Conservation (phyloP, 2,113 vertebrate genomes). For the Alligator mississippiensis region DNA sequence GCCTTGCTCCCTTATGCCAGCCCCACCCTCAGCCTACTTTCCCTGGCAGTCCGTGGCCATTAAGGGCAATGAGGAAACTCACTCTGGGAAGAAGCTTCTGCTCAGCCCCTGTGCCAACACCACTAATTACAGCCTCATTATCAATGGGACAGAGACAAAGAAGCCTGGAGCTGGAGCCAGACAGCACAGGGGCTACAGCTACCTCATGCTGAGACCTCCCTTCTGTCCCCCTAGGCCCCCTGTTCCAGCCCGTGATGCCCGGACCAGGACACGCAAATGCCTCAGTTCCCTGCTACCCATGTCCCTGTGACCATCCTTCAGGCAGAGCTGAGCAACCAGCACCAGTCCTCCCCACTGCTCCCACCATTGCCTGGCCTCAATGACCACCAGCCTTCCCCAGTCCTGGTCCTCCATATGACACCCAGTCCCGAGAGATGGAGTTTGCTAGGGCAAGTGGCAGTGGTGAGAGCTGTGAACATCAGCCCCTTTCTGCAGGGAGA, state of each 20-base stretch:
- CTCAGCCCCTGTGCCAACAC: neutral
- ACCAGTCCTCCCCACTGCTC: neutral
- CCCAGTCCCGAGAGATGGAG: neutral
- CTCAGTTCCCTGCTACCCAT: neutral
- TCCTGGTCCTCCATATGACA: neutral
- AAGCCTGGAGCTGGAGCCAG: neutral
- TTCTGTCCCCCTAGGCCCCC: neutral
- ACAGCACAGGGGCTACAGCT: neutral
- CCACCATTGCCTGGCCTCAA: neutral
- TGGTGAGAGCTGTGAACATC: neutral
- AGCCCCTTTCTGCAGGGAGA: neutral
- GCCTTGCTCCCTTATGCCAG: neutral
- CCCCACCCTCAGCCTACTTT: neutral
- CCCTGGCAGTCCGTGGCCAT: neutral
- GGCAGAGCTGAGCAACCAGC: too few species aligned
- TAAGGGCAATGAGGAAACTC: conserved; percentile 5
- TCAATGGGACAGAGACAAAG: conserved; percentile 12
- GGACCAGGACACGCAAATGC: neutral
- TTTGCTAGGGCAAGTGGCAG: neutral
- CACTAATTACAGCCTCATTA: conserved; percentile 66
- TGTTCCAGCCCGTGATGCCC: rapidly evolving
- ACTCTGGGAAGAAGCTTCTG: neutral
- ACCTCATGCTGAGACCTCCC: neutral
- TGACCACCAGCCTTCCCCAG: neutral
- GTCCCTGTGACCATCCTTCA: neutral